Percentiles rank a stretch among this genome's conserved stretches.
Evolutionary conservation across 2,113 vertebrate species (phyloP).

Genomic region (cattle (Bos taurus)): ARS-UCD2.0 NC_037342.1:42987001-42987500

Average conservation of each 20-base stretch:
- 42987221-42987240: neutral
- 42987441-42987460: neutral
- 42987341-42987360: neutral
- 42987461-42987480: neutral
- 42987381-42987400: neutral
- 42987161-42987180: neutral
- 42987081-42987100: neutral
- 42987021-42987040: neutral
- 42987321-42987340: neutral
- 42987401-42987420: neutral
- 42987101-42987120: slow-evolving; percentile 37
- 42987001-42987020: neutral
- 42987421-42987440: neutral
- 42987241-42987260: neutral
- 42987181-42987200: neutral
- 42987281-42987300: neutral
- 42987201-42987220: neutral
- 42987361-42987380: neutral
- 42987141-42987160: neutral
- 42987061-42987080: neutral
- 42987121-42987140: neutral
- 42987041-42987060: neutral
- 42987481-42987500: neutral
- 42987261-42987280: neutral
- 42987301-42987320: neutral